These are phyloP conservation scores for Agrochola circellaris DNA, from an alignment of 2,888 invertebrate genomes.

Conservation along the genomic window DNA sequence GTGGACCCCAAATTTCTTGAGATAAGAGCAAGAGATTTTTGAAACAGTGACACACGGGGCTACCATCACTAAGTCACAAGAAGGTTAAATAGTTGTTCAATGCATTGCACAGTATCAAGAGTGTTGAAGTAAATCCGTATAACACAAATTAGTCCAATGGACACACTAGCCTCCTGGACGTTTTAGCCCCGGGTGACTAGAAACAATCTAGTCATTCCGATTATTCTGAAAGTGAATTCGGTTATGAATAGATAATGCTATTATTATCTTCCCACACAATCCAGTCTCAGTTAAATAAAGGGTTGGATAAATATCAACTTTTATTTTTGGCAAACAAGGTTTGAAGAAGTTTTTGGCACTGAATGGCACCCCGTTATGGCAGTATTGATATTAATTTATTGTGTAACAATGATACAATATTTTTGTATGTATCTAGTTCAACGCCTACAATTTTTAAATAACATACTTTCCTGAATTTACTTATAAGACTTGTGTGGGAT, in stretches of 20 bases:
- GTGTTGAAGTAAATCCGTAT: neutral
- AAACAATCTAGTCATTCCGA: neutral
- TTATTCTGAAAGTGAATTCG: constrained; percentile 32
- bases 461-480: constrained; percentile 21
- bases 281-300: constrained; percentile 37
- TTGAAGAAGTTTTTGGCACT: constrained; percentile 46
- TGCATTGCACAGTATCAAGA: neutral
- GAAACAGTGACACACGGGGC: neutral
- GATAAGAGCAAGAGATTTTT: neutral
- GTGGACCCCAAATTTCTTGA: neutral
- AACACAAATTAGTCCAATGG: neutral
- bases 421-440: constrained; percentile 33
- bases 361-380: constrained; percentile 47
- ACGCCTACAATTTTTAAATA: constrained; percentile 35
- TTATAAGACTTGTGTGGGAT: constrained; percentile 27
- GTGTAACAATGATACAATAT: constrained; percentile 38
- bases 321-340: constrained; percentile 57
- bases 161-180: neutral
- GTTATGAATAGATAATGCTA: constrained; percentile 20
- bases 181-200: neutral
- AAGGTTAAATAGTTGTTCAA: neutral
- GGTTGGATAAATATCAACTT: constrained; percentile 53
- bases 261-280: constrained; percentile 40
- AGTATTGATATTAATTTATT: constrained; percentile 35
- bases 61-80: neutral